A percentile compares a stretch with the other conserved stretches of the same genome.
Conservation (phyloP, 1,140 invertebrate genomes). For the Drosophila parabipectinata region DNA sequence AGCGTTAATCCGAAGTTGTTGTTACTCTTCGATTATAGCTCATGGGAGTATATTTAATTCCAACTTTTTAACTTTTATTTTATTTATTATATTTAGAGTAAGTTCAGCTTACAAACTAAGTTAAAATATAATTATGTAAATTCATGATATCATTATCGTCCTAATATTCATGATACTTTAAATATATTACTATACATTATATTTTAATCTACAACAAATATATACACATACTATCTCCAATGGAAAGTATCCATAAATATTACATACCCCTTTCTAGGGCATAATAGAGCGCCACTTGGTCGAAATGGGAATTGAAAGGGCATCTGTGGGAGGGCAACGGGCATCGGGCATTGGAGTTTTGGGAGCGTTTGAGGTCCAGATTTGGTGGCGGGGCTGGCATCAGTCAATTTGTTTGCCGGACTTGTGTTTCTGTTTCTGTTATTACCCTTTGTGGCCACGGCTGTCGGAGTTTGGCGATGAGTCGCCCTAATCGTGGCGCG, state of each 20-base stretch:
- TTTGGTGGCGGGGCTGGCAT: slow-evolving; percentile 57
- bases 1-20: not conserved
- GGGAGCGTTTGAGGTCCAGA: slow-evolving; percentile 40
- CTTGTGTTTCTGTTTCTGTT: slow-evolving; percentile 56
- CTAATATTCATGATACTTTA: no score
- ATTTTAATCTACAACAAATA: not conserved
- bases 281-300: slow-evolving; percentile 55
- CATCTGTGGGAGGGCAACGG: slow-evolving; percentile 30
- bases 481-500: slow-evolving; percentile 65
- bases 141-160: no score
- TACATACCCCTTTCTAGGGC: not conserved
- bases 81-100: no score
- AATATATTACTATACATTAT: not conserved
- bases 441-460: slow-evolving; percentile 38
- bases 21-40: not conserved
- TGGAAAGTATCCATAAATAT: no score
- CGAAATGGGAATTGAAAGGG: slow-evolving; percentile 34
- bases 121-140: no score
- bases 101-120: no score
- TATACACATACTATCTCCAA: no score
- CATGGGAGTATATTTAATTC: no score
- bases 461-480: slow-evolving; percentile 40
- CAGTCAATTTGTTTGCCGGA: slow-evolving; percentile 73
- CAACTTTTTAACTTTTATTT: no score
- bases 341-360: slow-evolving; percentile 62